phyloP scores from a whole-genome alignment of 2,113 vertebrate species.

The Cyprinodon tularosa region DNA sequence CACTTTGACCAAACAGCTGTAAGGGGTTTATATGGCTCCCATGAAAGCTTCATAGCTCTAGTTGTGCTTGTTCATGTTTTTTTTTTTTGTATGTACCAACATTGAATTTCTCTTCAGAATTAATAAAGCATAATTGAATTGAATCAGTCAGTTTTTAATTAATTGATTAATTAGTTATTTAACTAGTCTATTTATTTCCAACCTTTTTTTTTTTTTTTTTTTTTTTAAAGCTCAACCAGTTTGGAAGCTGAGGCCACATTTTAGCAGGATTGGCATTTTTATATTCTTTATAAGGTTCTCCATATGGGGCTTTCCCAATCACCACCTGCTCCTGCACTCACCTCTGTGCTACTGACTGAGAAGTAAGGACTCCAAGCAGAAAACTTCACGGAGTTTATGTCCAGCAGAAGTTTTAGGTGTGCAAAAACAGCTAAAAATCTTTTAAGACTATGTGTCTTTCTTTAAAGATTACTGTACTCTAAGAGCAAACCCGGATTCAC shows the following conservation, averaged over 20 bases:
- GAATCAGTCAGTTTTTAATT: no score
- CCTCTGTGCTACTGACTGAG: background rate
- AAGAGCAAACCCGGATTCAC: background rate
- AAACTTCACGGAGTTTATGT: background rate
- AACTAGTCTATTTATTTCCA: no score
- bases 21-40: background rate
- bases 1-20: no score
- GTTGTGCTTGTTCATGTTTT: background rate
- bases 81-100: background rate
- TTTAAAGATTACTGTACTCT: background rate
- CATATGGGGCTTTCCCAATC: background rate
- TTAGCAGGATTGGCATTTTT: background rate
- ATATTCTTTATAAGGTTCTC: background rate
- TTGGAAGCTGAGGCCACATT: background rate
- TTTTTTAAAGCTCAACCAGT: background rate
- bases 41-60: background rate
- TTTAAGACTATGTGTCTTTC: background rate
- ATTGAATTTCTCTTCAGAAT: no score
- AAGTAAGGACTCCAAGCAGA: background rate
- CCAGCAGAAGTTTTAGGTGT: background rate
- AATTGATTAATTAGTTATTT: no score
- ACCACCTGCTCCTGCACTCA: constrained; percentile 1
- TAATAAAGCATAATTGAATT: no score
- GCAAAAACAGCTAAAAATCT: background rate
- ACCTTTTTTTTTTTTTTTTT: no score